Evolutionary conservation across 2,797 vertebrate genomes (phyloP).

Genomic region (Notoglanidium macrostoma): DNA sequence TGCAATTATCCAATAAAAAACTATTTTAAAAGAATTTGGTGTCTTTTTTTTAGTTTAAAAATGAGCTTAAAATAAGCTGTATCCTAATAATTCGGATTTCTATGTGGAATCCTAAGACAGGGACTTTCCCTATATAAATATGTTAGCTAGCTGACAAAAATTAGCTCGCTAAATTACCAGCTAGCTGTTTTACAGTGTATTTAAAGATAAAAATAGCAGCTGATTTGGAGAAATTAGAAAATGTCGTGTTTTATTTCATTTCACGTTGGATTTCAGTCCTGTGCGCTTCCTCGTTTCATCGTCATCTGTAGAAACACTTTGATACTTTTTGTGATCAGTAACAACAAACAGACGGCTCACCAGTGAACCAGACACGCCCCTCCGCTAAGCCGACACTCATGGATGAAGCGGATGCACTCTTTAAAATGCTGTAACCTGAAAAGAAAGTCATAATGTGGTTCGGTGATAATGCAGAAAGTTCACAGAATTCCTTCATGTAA

Average conservation of each 20-base stretch:
- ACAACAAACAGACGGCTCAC: constrained; percentile 67
- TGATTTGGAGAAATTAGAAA: no score
- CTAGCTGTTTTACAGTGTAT: neutral
- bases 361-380: constrained; percentile 88
- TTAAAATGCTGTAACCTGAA: constrained; percentile 86
- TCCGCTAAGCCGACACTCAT: constrained; percentile 81
- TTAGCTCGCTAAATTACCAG: neutral
- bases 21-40: neutral
- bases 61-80: neutral
- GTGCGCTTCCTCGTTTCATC: neutral
- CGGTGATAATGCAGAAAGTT: neutral
- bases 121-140: neutral
- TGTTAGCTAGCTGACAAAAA: neutral
- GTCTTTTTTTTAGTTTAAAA: neutral
- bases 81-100: neutral
- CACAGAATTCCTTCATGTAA: neutral
- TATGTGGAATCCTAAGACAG: neutral
- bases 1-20: no score
- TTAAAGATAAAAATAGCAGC: neutral
- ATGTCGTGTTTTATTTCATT: neutral
- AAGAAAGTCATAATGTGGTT: neutral
- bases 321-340: neutral
- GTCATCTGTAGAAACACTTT: neutral
- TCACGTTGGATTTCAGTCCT: neutral
- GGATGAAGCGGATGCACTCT: constrained; percentile 87